Conservation (phyloP, 2,113 vertebrate species). For the Tetrax tetrax region DNA sequence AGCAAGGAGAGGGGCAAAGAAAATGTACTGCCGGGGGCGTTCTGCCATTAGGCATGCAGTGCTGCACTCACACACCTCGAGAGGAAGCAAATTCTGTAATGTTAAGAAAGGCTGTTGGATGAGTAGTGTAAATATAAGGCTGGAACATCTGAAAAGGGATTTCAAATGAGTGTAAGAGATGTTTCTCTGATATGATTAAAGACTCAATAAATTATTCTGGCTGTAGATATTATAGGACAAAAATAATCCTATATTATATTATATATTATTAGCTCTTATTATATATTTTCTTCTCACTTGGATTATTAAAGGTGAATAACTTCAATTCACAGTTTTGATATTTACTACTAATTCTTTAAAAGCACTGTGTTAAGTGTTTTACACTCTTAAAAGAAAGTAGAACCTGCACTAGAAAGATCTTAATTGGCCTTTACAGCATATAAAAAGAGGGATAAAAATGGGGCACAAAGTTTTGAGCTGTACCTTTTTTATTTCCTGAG, state of each 20-base stretch:
- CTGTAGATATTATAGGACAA: not conserved
- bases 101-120: not conserved
- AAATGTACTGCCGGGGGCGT: not conserved
- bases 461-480: not conserved
- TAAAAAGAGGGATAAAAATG: not conserved
- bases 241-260: not conserved
- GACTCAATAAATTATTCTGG: not conserved
- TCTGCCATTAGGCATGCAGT: not conserved
- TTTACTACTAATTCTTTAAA: not conserved
- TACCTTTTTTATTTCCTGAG: not conserved
- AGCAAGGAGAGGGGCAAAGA: not conserved
- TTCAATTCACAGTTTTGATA: not conserved
- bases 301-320: not conserved
- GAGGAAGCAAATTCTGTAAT: not conserved
- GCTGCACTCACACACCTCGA: rapidly evolving
- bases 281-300: not conserved
- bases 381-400: not conserved
- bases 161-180: not conserved
- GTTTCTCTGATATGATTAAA: not conserved
- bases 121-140: not conserved
- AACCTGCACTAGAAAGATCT: not conserved
- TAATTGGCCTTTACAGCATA: not conserved
- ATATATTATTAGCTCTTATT: not conserved
- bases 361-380: not conserved
- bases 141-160: not conserved